Conservation (phyloP, 2,888 invertebrate species). For the Hyalella azteca region DNA sequence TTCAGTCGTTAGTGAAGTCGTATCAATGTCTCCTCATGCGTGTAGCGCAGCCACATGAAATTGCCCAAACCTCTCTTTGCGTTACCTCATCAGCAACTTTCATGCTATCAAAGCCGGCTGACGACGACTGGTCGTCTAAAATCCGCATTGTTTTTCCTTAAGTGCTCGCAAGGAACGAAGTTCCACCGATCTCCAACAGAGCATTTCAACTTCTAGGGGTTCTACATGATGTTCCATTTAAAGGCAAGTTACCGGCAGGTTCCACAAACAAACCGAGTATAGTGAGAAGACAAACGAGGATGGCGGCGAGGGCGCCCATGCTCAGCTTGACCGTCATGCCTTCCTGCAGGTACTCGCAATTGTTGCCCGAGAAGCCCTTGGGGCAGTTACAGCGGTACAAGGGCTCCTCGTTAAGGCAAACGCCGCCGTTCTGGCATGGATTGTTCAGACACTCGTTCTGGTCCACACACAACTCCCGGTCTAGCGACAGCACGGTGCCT, state of each 20-base stretch:
- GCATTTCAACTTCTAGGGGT: no score
- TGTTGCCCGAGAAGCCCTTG: slow-evolving; percentile 91
- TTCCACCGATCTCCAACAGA: no score
- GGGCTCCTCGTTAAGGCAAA: slow-evolving; percentile 90
- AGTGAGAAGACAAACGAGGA: slow-evolving; percentile 94
- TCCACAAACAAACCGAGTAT: slow-evolving; percentile 85
- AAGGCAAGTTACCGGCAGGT: neutral
- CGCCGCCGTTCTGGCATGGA: slow-evolving; percentile 91
- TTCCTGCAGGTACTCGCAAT: slow-evolving; percentile 91
- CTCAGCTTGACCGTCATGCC: slow-evolving; percentile 94
- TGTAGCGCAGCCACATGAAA: no score
- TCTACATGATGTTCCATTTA: no score
- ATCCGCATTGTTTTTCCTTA: no score
- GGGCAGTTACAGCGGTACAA: slow-evolving; percentile 88
- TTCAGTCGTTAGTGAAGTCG: no score
- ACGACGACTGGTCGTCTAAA: no score
- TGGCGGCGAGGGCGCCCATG: slow-evolving; percentile 95
- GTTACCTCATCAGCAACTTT: no score
- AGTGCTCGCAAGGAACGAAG: no score
- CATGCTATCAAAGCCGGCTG: no score
- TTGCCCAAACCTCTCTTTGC: no score
- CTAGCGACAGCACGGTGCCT: slow-evolving; percentile 86
- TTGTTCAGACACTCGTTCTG: slow-evolving; percentile 94
- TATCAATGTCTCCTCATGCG: no score
- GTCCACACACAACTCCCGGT: slow-evolving; percentile 91